Base-by-base conservation (phyloP, 2,113 vertebrate genomes). In the Morone saxatilis region DNA sequence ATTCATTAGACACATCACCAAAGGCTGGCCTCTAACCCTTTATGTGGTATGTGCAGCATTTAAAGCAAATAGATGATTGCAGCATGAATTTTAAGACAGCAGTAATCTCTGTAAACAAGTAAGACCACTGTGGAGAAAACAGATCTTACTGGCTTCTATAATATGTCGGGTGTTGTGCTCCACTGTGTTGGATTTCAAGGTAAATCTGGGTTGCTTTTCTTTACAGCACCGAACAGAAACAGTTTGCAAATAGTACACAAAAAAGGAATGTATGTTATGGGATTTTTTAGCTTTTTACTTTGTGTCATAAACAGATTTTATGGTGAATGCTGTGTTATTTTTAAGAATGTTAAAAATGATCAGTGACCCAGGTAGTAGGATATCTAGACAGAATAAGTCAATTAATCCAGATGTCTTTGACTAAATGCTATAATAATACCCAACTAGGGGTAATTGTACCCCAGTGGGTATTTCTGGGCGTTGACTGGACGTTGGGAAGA, bases 1-100 rank as follows among this genome's bases (percentile, higher is more conserved):
- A 81, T 83, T 87, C 67, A 87, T 84, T 17, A 0, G 54, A 66
- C 4, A 20, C 77, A 43, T 40, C 51, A 76, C 5, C 19, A 68
- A 50, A 79, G 31, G 4, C 40, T 41, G 6, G 62, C 51, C 53
- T 20, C 14, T 7, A 8, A 79, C 1, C n/a, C 12, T 68, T 61
- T 47, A 25, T 40, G 4, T 51, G 4, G 31, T 59, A 43, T 51
- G 11, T 65, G 48, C 63, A 59, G 38, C 54, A 47, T 59, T 66
- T 2, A 68, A 17, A 69, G 14, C 20, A 22, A 40, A 76, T 40
- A 43, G 54, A 40, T 45, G 11, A 65, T 65, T 65, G 13, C 11
- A 11, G 4, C 45, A 13, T 25, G 43, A 6, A 47, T 67, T 72
- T 68, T 56, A 11, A 86, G 40, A 62, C 16, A 3, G 41, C 40